Percentiles rank a stretch among this genome's conserved stretches.
These are phyloP conservation scores for Incurvaria masculella DNA, from an alignment of 2,888 invertebrate species.

Conservation along the genomic window DNA sequence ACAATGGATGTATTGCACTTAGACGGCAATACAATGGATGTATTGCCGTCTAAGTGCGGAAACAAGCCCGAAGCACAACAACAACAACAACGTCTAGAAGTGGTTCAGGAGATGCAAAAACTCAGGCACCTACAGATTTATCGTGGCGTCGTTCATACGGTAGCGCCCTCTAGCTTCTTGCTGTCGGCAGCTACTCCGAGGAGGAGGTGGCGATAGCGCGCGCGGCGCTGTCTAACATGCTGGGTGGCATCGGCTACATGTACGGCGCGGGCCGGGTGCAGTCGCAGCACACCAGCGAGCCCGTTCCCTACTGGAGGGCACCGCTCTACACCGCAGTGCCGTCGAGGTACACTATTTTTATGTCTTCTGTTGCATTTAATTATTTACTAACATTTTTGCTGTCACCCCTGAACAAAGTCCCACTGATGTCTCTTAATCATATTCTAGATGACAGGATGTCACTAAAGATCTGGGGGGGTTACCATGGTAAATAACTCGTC, in stretches of 20 bases:
- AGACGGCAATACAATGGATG: background rate
- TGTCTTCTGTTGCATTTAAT: background rate
- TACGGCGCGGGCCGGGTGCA: constrained; percentile 87
- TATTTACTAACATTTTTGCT: too few relatives aligned
- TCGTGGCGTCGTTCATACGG: too few relatives aligned
- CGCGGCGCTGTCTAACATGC: constrained; percentile 87
- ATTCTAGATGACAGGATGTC: too few relatives aligned
- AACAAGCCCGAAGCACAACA: too few relatives aligned
- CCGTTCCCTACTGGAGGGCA: constrained; percentile 93
- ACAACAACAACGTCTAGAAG: too few relatives aligned
- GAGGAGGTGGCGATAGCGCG: constrained; percentile 74
- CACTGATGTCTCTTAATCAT: too few relatives aligned
- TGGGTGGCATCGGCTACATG: constrained; percentile 97
- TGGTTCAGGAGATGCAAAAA: too few relatives aligned
- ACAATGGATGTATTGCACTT: background rate
- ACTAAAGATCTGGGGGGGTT: too few relatives aligned
- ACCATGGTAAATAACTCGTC: too few relatives aligned
- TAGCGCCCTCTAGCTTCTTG: background rate
- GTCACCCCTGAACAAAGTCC: too few relatives aligned
- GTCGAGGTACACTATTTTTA: constrained; percentile 59
- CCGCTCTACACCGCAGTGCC: constrained; percentile 92
- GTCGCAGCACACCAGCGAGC: constrained; percentile 73
- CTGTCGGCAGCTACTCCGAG: constrained; percentile 43
- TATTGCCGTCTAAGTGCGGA: too few relatives aligned
- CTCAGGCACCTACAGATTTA: too few relatives aligned